These are phyloP conservation scores for Oreotrochilus melanogaster DNA, from an alignment of 2,113 vertebrate species.

Conservation along the genomic window DNA sequence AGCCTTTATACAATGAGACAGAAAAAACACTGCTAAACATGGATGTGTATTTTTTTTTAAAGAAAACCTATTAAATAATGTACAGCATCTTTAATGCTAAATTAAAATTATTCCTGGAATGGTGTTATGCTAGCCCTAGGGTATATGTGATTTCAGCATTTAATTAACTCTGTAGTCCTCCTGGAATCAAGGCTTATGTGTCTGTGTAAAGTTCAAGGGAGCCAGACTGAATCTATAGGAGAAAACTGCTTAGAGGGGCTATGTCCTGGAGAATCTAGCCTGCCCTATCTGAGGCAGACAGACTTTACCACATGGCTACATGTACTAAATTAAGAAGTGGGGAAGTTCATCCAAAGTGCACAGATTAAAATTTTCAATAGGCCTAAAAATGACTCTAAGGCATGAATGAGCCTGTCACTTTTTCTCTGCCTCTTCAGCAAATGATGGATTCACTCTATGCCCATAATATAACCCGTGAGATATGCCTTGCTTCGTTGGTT, in stretches of 20 bases:
- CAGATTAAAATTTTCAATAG: constrained; percentile 89
- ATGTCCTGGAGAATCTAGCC: constrained; percentile 61
- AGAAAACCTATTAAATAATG: constrained; percentile 1
- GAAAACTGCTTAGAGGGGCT: constrained; percentile 65
- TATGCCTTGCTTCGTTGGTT: constrained; percentile 74
- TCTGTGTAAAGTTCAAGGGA: constrained; percentile 73
- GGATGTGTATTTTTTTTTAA: constrained; percentile 30
- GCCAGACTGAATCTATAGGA: constrained; percentile 44
- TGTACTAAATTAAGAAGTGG: constrained; percentile 80
- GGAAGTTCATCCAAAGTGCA: constrained; percentile 91
- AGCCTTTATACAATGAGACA: neutral
- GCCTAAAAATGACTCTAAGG: constrained; percentile 90
- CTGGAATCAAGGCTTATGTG: constrained; percentile 47
- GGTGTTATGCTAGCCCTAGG: constrained; percentile 41
- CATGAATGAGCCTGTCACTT: constrained; percentile 90
- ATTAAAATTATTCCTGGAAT: constrained; percentile 57
- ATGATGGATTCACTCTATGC: constrained; percentile 79
- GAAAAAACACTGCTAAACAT: neutral
- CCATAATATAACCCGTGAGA: constrained; percentile 75
- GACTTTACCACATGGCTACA: constrained; percentile 67
- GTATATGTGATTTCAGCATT: constrained; percentile 60
- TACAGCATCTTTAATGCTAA: constrained; percentile 48
- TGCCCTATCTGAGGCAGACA: constrained; percentile 70
- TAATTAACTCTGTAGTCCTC: constrained; percentile 77
- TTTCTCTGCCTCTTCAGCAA: constrained; percentile 81